Evolutionary conservation across 2,888 invertebrate species (phyloP), one percentile per base, ranked within the genome.

Genomic region (Calliopum simillimum): DNA sequence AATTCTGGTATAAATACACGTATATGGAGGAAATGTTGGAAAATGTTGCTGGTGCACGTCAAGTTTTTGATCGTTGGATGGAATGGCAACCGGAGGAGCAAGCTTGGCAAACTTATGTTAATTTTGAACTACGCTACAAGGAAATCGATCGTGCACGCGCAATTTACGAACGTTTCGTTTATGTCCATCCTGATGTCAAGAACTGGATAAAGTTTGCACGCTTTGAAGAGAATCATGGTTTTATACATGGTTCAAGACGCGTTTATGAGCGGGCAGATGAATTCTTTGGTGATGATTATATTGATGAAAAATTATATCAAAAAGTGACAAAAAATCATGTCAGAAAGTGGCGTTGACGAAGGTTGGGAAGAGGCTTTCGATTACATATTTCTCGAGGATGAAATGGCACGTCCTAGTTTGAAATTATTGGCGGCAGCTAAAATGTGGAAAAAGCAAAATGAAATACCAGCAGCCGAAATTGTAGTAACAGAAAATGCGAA

Each of bases 11-110:
- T n/a, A n/a, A n/a, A n/a, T n/a, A n/a, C n/a, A n/a, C n/a, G n/a
- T n/a, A 99, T 82, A 99, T 99, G 99, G 99, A 99, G 84, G 99
- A 99, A 87, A 97, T 98, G 94, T 87, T 99, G 76, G 97, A 96
- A 82, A 98, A 99, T 88, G 92, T 98, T 53, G 95, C 98, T 58
- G 98, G 97, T 1, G 90, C 91, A 11, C 87, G 92, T 85, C 91
- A 91, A 78, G 97, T 99, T 1, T 99, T 99, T 88, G 99, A 99
- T 85, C 90, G 99, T 44, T 99, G 99, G 99, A 99, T 99, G 97
- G 98, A 99, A 87, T 99, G 99, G n/a, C n/a, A n/a, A n/a, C n/a
- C n/a, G n/a, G n/a, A n/a, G n/a, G n/a, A n/a, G n/a, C n/a, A n/a
- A n/a, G n/a, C n/a, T n/a, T n/a, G n/a, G n/a, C n/a, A n/a, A n/a